Evolutionary conservation across 2,888 invertebrate genomes (phyloP).

Genomic region (Idaea biselata): DNA sequence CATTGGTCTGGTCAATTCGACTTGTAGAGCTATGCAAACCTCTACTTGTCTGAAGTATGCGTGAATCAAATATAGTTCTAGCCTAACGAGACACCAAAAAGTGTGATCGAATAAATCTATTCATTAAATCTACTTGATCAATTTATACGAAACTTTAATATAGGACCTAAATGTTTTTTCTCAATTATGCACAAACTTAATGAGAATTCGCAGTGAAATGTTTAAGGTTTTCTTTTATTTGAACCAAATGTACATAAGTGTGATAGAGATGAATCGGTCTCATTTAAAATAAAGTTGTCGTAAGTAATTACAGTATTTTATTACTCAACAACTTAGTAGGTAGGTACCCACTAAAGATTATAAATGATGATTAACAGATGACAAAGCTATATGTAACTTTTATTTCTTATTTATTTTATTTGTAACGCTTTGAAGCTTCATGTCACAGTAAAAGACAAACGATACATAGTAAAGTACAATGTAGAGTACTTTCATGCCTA

Average conservation of each 20-base stretch:
- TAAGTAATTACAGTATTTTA: constrained; percentile 48
- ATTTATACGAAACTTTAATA: constrained; percentile 65
- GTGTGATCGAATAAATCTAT: constrained; percentile 58
- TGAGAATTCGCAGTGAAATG: constrained; percentile 70
- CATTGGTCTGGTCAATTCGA: no score
- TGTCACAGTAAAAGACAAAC: no score
- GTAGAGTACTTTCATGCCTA: no score
- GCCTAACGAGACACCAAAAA: constrained; percentile 56
- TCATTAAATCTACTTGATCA: constrained; percentile 57
- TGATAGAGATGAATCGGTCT: constrained; percentile 80
- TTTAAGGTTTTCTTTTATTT: constrained; percentile 77
- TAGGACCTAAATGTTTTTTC: constrained; percentile 64
- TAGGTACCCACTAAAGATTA: background rate
- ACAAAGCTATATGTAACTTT: no score
- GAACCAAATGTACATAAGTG: constrained; percentile 81
- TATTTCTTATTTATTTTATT: no score
- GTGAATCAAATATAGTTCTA: constrained; percentile 18
- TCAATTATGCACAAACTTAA: constrained; percentile 79
- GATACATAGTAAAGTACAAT: no score
- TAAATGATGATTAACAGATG: no score
- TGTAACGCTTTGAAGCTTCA: no score
- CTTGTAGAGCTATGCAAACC: no score
- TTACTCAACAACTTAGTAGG: background rate
- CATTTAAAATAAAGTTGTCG: constrained; percentile 80
- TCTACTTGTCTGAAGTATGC: background rate